Percentiles rank a stretch among this genome's conserved stretches.
Evolutionary conservation across 2,797 vertebrate genomes (phyloP).

Genomic region (Microctenopoma steveboyesi): DNA sequence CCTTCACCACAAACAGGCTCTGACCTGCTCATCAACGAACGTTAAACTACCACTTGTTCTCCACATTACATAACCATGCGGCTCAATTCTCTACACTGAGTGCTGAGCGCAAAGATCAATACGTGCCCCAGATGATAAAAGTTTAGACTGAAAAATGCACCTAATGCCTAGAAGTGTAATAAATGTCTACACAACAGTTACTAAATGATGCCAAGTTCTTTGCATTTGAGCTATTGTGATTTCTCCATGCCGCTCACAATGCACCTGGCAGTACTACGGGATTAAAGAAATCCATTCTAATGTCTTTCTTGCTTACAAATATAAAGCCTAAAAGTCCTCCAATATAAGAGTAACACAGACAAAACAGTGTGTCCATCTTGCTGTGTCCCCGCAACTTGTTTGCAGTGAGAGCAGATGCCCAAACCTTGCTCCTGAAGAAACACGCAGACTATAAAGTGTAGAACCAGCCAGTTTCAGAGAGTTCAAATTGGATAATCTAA

Average conservation of each 20-base stretch:
- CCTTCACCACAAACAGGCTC: slow-evolving; percentile 19
- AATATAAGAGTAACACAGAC: slow-evolving; percentile 1
- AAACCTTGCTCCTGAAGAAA: slow-evolving; percentile 28
- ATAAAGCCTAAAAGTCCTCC: slow-evolving; percentile 19
- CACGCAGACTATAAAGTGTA: slow-evolving; percentile 31
- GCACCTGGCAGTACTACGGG: slow-evolving; percentile 33
- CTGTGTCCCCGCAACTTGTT: neutral
- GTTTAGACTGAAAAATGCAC: slow-evolving; percentile 1
- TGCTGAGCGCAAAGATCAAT: neutral
- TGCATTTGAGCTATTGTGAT: slow-evolving; percentile 11
- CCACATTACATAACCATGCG: slow-evolving; percentile 31
- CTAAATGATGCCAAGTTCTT: slow-evolving; percentile 7
- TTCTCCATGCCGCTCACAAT: neutral
- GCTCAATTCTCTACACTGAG: slow-evolving; percentile 26
- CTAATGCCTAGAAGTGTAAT: slow-evolving; percentile 9
- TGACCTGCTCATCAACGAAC: slow-evolving; percentile 30
- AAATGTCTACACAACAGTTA: slow-evolving; percentile 6
- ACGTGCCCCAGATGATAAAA: neutral
- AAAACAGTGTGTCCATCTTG: slow-evolving; percentile 20
- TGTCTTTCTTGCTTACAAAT: slow-evolving; percentile 14
- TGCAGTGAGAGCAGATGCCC: slow-evolving; percentile 6
- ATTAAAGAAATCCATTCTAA: slow-evolving; percentile 59
- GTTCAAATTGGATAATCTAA: slow-evolving; percentile 70
- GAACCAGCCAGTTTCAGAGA: slow-evolving; percentile 47
- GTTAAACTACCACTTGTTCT: slow-evolving; percentile 17